Evolutionary conservation across 2,797 vertebrate species (phyloP), one percentile per base, ranked within the genome.

Genomic region (Triplophysa yarkandensis): DNA sequence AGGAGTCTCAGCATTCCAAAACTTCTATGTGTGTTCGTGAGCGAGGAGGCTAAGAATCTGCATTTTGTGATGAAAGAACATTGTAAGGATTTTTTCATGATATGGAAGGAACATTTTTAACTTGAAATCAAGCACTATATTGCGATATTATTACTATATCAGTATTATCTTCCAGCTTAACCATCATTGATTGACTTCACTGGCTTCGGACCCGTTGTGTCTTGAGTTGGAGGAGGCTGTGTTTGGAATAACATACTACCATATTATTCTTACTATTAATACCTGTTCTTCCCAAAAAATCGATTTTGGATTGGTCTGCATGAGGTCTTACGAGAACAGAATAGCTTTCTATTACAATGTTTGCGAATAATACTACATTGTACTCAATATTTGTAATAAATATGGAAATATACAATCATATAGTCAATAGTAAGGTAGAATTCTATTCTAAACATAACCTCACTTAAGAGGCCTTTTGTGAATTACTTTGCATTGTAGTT

Each of bases 81-180:
- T 58, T 19, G 4, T 10, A 32, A 57, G 54, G 16, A n/a, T 57
- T n/a, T 57, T 57, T 10, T 23, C 7, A 72, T 46, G 58, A n/a
- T n/a, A n/a, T n/a, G n/a, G n/a, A n/a, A n/a, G n/a, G n/a, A n/a
- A n/a, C 1, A 28, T 72, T 72, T 71, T 72, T 10, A 63, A 52
- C 57, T 50, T 50, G 69, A 39, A 68, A 65, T 48, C 17, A 55
- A 70, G 75, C 41, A 43, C 62, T 77, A 71, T 41, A 58, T 61
- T 77, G 11, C 30, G 21, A 32, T 50, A 27, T 43, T 64, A 50
- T 65, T 48, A 48, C 67, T 54, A 36, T 8, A 58, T 74, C 68
- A 77, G 64, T 67, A 70, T 75, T 68, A 74, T 72, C 63, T 23
- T 73, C 52, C 76, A 74, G 74, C 76, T 57, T 78, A 73, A 74